Evolutionary conservation across 2,888 invertebrate genomes (phyloP).

Genomic region (Tinea trinotella): DNA sequence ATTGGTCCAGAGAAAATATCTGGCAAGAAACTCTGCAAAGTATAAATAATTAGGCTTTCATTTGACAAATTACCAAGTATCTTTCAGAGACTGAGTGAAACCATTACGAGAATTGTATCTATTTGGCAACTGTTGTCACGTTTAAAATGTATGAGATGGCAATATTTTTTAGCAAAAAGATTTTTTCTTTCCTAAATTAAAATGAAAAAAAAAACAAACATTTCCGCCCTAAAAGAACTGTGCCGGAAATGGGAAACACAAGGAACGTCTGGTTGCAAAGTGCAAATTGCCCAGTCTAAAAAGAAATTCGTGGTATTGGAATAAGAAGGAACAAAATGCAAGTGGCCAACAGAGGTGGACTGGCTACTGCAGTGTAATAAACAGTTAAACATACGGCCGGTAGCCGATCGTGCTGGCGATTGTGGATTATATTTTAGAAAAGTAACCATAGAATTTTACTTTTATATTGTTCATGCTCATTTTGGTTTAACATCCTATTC

Average conservation of each 20-base stretch:
- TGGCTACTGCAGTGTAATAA: conserved; percentile 48
- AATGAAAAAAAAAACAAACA: neutral
- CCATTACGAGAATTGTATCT: neutral
- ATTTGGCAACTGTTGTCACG: too few species aligned
- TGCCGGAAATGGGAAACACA: conserved; percentile 48
- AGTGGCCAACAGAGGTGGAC: conserved; percentile 19
- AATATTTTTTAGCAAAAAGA: neutral
- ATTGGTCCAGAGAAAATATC: conserved; percentile 6
- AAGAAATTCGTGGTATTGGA: conserved; percentile 19
- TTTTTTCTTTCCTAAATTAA: neutral
- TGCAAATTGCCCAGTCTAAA: conserved; percentile 43
- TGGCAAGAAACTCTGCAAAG: conserved; percentile 7
- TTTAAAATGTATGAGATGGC: too few species aligned
- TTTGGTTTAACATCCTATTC: conserved; percentile 10
- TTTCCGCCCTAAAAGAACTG: conserved; percentile 1
- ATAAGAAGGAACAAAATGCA: conserved; percentile 18
- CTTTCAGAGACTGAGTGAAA: neutral
- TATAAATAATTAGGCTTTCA: conserved; percentile 5
- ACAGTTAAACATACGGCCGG: conserved; percentile 53
- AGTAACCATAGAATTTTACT: conserved; percentile 13
- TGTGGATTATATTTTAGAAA: conserved; percentile 46
- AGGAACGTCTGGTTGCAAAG: conserved; percentile 40
- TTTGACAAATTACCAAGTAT: conserved; percentile 7
- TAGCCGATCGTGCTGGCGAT: conserved; percentile 44
- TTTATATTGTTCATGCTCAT: conserved; percentile 8